Evolutionary conservation across 1,140 invertebrate species (phyloP), one percentile per base, ranked within the genome.

Genomic region (Drosophila lini): DNA sequence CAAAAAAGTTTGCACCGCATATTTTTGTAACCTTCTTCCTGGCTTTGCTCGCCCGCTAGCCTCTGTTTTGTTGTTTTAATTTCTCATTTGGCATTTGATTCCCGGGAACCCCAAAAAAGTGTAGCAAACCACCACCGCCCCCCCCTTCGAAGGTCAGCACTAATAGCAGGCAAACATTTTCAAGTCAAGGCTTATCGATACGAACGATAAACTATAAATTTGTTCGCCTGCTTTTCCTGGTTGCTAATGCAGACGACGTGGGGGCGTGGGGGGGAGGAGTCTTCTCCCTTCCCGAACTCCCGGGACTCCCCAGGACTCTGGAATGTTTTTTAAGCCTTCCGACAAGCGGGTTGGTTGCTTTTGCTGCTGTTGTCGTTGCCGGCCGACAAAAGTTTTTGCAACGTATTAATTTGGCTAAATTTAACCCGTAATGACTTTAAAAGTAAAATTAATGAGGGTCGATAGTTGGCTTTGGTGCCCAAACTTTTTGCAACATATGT

Each of bases 391-490:
- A 89, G 64, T 89, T 81, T 77, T 83, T 83, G 84, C 85, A 86
- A 92, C 85, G 91, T 92, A 92, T 92, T 92, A 92, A 92, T 92
- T 92, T 92, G 91, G 84, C 90, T 86, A 91, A 92, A 92, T 91
- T 92, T 92, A 91, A 90, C 90, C 90, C 91, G 84, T 92, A 92
- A 92, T 92, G 91, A 92, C 91, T 92, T 92, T 92, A 92, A 92
- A 92, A 92, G 91, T 92, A 92, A 92, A 92, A 92, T 92, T 92
- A 92, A 92, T 92, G 90, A 92, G 90, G 91, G 91, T 92, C 85
- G 81, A 90, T 89, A 89, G 84, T 89, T 89, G 84, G 55, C 8
- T 41, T 16, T 58, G 53, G 34, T 13, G 32, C 13, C 13, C 19
- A 22, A 81, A 79, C 69, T 52, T 81, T 81, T 81, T 47, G 41